Base-by-base conservation (phyloP, 2,888 invertebrate genomes). In the Nomada fabriciana region DNA sequence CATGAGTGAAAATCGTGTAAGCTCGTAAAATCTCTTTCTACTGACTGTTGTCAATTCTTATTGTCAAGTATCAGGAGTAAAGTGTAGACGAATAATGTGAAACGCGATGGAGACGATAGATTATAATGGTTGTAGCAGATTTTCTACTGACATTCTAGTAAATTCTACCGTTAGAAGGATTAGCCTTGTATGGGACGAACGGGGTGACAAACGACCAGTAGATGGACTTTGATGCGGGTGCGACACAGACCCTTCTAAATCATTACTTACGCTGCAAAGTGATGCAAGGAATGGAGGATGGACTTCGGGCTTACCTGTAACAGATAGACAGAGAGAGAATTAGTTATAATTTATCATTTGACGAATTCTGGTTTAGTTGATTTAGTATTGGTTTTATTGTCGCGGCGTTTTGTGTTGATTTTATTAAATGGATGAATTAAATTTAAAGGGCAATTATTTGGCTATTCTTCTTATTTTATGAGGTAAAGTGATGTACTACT, bases 301-400 rank as follows among this genome's bases (percentile, higher is more conserved):
- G 47, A 61, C n/a, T 59, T 25, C 29, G 4, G 18, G 15, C 72
- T 80, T 68, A 80, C 80, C 80, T 80, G 80, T 1, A 77, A 80
- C 67, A 72, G 42, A 77, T 68, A 72, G 10, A 77, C n/a, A 29
- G 13, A 9, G 0, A 13, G 0, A 0, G 23, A 11, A 1, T 55
- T 52, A 18, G 11, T 42, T 13, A 43, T 13, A 7, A 25, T n/a
- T 60, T 20, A 1, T 23, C 5, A 9, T 23, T 52, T 7, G 2
- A 25, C 11, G 36, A 1, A 42, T 20, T 23, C 67, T 5, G 18
- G 9, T 25, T 43, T 20, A 9, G 29, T 7, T 7, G 29, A 36
- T 36, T 36, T 36, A 36, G 29, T 7, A 36, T 36, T 7, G 29
- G 29, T 36, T 36, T 7, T 36, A 36, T 36, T 36, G 29, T 36